phyloP scores from a whole-genome alignment of 2,888 invertebrate species.

The Parnassius glacialis region DNA sequence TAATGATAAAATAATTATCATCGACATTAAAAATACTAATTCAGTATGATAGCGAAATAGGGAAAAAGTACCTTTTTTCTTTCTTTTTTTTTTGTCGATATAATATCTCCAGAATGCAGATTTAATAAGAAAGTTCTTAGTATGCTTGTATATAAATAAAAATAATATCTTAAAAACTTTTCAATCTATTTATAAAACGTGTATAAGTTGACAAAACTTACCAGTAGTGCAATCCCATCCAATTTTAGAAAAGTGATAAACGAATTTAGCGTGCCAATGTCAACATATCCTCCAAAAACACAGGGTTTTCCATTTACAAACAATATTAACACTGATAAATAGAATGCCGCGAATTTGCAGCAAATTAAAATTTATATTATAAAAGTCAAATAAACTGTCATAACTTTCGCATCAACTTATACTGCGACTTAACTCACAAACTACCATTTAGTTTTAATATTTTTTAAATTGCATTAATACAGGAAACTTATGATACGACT shows the following conservation, averaged over 20 bases:
- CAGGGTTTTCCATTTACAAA: slow-evolving; percentile 56
- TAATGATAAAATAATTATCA: too few relatives aligned
- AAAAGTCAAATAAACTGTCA: slow-evolving; percentile 26
- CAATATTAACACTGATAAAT: slow-evolving; percentile 52
- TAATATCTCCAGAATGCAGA: too few relatives aligned
- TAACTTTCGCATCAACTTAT: slow-evolving; percentile 1
- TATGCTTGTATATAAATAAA: too few relatives aligned
- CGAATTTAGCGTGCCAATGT: slow-evolving; percentile 35
- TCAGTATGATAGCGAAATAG: too few relatives aligned
- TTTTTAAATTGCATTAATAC: slow-evolving; percentile 46
- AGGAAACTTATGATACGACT: slow-evolving; percentile 43
- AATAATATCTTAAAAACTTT: too few relatives aligned
- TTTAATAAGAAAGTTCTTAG: too few relatives aligned
- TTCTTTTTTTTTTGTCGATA: too few relatives aligned
- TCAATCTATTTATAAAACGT: too few relatives aligned
- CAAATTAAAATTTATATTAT: slow-evolving; percentile 35
- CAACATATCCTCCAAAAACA: slow-evolving; percentile 70
- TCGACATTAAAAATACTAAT: too few relatives aligned
- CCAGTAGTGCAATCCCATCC: slow-evolving; percentile 69
- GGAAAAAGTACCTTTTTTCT: too few relatives aligned
- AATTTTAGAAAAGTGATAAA: slow-evolving; percentile 49
- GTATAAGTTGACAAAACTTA: slow-evolving; percentile 42
- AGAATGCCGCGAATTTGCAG: slow-evolving; percentile 59
- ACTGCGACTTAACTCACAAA: slow-evolving; percentile 26
- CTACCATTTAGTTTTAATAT: slow-evolving; percentile 34